These are phyloP conservation scores for Watersipora subatra DNA, from an alignment of 1,140 invertebrate genomes.

Conservation along the genomic window DNA sequence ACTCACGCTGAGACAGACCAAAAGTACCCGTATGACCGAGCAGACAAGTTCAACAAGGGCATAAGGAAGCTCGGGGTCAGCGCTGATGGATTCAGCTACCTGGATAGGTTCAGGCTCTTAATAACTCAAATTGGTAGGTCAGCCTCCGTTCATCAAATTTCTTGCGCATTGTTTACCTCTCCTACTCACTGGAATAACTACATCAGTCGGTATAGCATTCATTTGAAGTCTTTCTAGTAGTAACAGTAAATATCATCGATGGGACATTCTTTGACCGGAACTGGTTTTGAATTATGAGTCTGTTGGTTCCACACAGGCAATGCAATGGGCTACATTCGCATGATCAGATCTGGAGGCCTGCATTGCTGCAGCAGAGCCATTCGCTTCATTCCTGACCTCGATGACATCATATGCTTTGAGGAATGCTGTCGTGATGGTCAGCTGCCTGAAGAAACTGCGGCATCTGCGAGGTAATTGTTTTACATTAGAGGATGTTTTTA, in stretches of 20 bases:
- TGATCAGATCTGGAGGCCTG: constrained; percentile 82
- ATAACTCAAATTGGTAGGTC: constrained; percentile 75
- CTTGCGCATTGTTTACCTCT: constrained; percentile 8
- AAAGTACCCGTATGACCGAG: constrained; percentile 66
- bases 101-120: constrained; percentile 81
- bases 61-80: constrained; percentile 77
- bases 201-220: neutral
- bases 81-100: constrained; percentile 60
- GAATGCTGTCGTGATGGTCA: constrained; percentile 45
- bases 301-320: constrained; percentile 51
- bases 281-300: too few relatives aligned
- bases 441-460: constrained; percentile 49
- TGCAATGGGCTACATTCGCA: constrained; percentile 85
- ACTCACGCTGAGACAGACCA: constrained; percentile 45
- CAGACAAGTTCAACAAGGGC: constrained; percentile 84
- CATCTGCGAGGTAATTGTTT: constrained; percentile 46
- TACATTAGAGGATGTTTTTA: neutral
- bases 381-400: constrained; percentile 72
- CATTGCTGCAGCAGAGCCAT: constrained; percentile 81
- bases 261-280: too few relatives aligned
- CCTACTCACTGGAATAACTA: too few relatives aligned
- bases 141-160: neutral
- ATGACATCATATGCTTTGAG: constrained; percentile 53
- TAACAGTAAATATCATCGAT: too few relatives aligned
- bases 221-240: neutral